phyloP scores from a whole-genome alignment of 2,113 vertebrate genomes.

The Catharus fuscescens region DNA sequence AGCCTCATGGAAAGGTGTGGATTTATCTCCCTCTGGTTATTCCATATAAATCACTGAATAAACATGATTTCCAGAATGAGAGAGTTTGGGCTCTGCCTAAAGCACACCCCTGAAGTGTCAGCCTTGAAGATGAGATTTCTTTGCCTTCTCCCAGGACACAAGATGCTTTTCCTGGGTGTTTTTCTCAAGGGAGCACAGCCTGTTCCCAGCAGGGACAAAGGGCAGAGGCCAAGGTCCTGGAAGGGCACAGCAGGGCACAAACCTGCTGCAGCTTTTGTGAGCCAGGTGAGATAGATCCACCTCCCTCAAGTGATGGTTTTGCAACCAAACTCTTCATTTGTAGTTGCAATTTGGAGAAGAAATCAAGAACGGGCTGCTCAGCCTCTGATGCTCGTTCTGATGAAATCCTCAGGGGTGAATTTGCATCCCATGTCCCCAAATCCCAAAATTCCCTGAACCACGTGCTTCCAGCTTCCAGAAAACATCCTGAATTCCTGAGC shows the following conservation, averaged over 20 bases:
- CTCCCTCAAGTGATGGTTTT: background rate
- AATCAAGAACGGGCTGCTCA: background rate
- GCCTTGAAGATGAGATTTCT: background rate
- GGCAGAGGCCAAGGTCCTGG: background rate
- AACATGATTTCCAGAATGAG: background rate
- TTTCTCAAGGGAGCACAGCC: background rate
- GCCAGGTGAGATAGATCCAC: background rate
- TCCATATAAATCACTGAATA: background rate
- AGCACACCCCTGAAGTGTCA: background rate
- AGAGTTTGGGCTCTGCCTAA: background rate
- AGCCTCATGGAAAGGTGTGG: background rate
- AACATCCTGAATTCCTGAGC: background rate
- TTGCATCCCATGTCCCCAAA: background rate
- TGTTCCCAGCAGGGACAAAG: background rate
- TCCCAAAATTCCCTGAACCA: background rate
- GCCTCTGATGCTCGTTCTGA: fast-evolving
- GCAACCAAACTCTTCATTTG: background rate
- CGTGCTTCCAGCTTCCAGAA: background rate
- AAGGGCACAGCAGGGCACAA: background rate
- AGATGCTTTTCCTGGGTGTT: background rate
- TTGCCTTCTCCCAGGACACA: background rate
- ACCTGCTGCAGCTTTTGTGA: background rate
- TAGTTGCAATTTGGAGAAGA: background rate
- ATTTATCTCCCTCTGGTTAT: background rate
- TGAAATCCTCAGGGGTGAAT: fast-evolving